These are phyloP conservation scores for Amniataba percoides DNA, from an alignment of 2,797 vertebrate species.

Conservation along the genomic window DNA sequence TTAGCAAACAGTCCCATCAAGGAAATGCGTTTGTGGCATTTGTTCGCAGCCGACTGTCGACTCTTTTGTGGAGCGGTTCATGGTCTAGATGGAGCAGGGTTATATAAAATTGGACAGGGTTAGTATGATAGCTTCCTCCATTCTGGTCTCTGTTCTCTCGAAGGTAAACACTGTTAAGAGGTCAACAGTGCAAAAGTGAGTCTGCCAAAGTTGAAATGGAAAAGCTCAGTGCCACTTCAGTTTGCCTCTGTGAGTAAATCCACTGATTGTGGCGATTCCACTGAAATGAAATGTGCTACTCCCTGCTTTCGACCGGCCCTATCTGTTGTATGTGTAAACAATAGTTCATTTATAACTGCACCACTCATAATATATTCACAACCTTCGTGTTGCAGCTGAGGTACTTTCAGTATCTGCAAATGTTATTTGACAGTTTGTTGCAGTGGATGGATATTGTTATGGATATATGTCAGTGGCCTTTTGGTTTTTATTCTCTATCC, in stretches of 20 bases:
- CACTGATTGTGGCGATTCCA: neutral
- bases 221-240: slow-evolving; percentile 1
- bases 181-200: neutral
- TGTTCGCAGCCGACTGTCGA: neutral
- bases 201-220: slow-evolving; percentile 10
- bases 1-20: slow-evolving; percentile 8
- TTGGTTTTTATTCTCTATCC: slow-evolving; percentile 62
- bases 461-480: slow-evolving; percentile 36
- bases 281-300: slow-evolving; percentile 1
- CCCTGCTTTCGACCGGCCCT: slow-evolving; percentile 2
- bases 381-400: neutral
- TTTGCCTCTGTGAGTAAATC: slow-evolving; percentile 5
- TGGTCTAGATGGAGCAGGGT: neutral
- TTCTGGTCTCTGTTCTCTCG: slow-evolving; percentile 1
- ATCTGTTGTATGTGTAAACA: slow-evolving; percentile 11
- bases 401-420: neutral
- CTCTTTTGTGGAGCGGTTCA: neutral
- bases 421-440: slow-evolving; percentile 13
- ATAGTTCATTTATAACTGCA: neutral
- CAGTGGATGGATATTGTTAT: slow-evolving; percentile 35
- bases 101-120: neutral
- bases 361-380: neutral
- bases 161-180: slow-evolving; percentile 19
- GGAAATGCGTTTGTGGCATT: slow-evolving; percentile 14
- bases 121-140: neutral